These are phyloP conservation scores for Scophthalmus maximus DNA, from an alignment of 2,113 vertebrate species.

Conservation along the genomic window DNA sequence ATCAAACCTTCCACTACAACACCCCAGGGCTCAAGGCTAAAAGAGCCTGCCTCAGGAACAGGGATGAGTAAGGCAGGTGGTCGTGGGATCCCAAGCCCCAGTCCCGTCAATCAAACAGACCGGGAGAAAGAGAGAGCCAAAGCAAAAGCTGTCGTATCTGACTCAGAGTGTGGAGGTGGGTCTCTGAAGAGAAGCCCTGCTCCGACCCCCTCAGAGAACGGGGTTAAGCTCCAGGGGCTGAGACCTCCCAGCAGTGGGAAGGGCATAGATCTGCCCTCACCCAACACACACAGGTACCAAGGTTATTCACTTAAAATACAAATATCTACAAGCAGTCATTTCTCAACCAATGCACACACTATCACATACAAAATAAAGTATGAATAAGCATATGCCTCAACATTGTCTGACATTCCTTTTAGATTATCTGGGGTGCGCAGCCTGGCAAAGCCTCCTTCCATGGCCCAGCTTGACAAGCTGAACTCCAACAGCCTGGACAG, in stretches of 20 bases:
- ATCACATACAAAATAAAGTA: background rate
- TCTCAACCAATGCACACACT: background rate
- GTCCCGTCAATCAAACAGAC: conserved; percentile 95
- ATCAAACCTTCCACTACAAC: conserved; percentile 79
- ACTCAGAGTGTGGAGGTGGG: conserved; percentile 84
- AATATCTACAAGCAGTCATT: background rate
- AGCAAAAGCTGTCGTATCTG: conserved; percentile 91
- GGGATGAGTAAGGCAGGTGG: conserved; percentile 67
- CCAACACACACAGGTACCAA: conserved; percentile 89
- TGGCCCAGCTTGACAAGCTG: conserved; percentile 91
- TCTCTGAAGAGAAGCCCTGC: conserved; percentile 68
- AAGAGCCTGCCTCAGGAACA: conserved; percentile 58
- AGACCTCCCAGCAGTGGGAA: conserved; percentile 83
- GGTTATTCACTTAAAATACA: background rate
- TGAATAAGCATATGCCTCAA: background rate
- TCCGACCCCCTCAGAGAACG: conserved; percentile 75
- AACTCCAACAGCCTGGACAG: conserved; percentile 91
- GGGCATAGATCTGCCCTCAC: conserved; percentile 84
- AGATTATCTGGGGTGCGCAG: conserved; percentile 88
- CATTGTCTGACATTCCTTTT: background rate
- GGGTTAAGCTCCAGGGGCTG: conserved; percentile 84
- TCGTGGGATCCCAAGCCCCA: conserved; percentile 74
- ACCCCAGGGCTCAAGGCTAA: conserved; percentile 67
- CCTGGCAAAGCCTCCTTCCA: conserved; percentile 87
- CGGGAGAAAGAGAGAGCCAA: conserved; percentile 96